These are phyloP conservation scores for Decapterus maruadsi DNA, from an alignment of 2,797 vertebrate genomes.

Conservation along the genomic window DNA sequence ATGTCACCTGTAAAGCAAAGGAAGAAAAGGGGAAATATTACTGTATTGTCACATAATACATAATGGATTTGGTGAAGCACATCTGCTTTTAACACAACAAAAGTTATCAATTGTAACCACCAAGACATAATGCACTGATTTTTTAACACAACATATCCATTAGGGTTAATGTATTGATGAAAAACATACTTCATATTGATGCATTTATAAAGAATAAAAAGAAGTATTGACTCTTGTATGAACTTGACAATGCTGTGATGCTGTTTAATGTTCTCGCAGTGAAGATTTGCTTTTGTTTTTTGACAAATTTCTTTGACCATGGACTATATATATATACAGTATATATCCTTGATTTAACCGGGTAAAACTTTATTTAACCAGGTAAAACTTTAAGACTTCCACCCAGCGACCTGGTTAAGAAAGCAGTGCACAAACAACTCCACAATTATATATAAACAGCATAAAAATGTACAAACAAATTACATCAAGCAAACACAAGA, in stretches of 20 bases:
- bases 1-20: constrained; percentile 60
- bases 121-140: not conserved
- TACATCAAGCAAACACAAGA: too few relatives aligned
- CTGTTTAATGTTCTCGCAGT: not conserved
- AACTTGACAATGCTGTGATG: not conserved
- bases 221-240: not conserved
- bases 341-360: too few relatives aligned
- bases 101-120: not conserved
- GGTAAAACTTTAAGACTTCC: too few relatives aligned
- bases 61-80: not conserved
- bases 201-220: not conserved
- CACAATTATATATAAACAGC: too few relatives aligned
- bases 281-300: not conserved
- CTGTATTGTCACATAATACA: not conserved
- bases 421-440: too few relatives aligned
- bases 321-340: too few relatives aligned
- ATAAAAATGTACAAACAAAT: too few relatives aligned
- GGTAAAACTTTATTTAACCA: too few relatives aligned
- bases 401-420: too few relatives aligned
- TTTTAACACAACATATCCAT: not conserved
- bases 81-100: not conserved
- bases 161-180: not conserved
- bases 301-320: not conserved
- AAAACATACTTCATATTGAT: not conserved
- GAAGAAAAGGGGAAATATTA: not conserved